phyloP scores from a whole-genome alignment of 2,888 invertebrate species.

The Parnassius orleans region DNA sequence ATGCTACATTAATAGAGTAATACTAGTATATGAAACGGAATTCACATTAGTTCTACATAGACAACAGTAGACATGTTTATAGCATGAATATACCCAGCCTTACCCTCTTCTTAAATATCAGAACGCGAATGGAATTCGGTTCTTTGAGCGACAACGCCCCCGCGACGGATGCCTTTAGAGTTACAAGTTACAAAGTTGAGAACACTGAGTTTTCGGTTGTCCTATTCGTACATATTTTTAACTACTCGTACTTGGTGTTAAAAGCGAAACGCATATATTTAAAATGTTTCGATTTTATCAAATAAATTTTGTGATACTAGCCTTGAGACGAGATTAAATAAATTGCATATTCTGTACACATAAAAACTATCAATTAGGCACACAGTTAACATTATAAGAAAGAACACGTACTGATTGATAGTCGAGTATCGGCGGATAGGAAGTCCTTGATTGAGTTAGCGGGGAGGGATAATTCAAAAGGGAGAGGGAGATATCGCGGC shows the following conservation, averaged over 20 bases:
- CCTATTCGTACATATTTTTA: not conserved
- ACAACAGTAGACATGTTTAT: too few species aligned
- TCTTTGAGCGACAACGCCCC: conserved; percentile 52
- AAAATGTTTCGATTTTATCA: too few species aligned
- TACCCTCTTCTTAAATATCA: conserved; percentile 53
- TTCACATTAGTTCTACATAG: too few species aligned
- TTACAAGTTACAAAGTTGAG: conserved; percentile 42
- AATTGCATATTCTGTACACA: too few species aligned
- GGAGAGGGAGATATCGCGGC: conserved; percentile 38
- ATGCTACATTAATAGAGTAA: too few species aligned
- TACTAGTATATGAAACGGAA: too few species aligned
- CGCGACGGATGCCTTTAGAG: conserved; percentile 44
- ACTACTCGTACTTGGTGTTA: too few species aligned
- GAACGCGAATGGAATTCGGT: conserved; percentile 49
- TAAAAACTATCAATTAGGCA: not conserved
- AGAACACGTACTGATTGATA: conserved; percentile 12
- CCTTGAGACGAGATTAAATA: too few species aligned
- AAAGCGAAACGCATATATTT: too few species aligned
- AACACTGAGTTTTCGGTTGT: conserved; percentile 26
- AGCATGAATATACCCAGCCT: conserved; percentile 39
- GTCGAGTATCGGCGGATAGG: conserved; percentile 35
- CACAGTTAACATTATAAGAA: not conserved
- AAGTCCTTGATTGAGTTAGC: conserved; percentile 33
- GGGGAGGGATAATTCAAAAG: conserved; percentile 33
- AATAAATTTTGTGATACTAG: too few species aligned